Base-by-base conservation (phyloP, 1,140 invertebrate species). In the Vanessa atalanta region DNA sequence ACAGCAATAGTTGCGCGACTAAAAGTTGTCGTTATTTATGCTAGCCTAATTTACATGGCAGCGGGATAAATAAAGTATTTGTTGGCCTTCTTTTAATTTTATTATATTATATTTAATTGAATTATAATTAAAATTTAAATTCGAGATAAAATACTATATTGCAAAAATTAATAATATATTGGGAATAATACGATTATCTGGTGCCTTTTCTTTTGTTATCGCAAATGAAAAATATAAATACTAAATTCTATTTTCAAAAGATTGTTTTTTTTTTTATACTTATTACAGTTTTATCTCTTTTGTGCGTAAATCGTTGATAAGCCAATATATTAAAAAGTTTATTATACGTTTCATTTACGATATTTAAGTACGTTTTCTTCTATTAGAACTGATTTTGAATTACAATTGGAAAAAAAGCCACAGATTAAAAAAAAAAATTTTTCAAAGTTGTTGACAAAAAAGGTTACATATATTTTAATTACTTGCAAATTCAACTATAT, bases 231-330 rank as follows among this genome's bases (percentile, higher is more conserved):
- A 60, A 69, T 57, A 69, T 31, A 69, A 51, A 57, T 1, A 6
- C 37, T 69, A 69, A 23, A 14, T 43, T 57, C 66, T 60, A 60
- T 69, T 69, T 47, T 15, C 23, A n/a, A 68, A 20, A 47, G 55
- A 11, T 16, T 37, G 43, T 31, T 55, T 67, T 31, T 55, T 67
- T 16, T 53, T n/a, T 14, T 43, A 51, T 47, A 57, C 11, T 57
- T 67, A 37, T 67, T 57, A 57, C 23, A 69, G 66, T 47, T 15
- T 57, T 57, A 47, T 13, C 8, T 43, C 43, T 53, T 69, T 69
- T 69, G 66, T 69, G 66, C 66, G 66, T 57, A 69, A 60, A 69
- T 69, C 53, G 55, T 69, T 37, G 37, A 69, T 60, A 69, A 53
- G 66, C 66, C 66, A 69, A 69, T 67, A n/a, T 23, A 43, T 57